Percentiles rank a stretch among this genome's conserved stretches.
Conservation (phyloP, 2,888 invertebrate species). For the Eledona agricola region DNA sequence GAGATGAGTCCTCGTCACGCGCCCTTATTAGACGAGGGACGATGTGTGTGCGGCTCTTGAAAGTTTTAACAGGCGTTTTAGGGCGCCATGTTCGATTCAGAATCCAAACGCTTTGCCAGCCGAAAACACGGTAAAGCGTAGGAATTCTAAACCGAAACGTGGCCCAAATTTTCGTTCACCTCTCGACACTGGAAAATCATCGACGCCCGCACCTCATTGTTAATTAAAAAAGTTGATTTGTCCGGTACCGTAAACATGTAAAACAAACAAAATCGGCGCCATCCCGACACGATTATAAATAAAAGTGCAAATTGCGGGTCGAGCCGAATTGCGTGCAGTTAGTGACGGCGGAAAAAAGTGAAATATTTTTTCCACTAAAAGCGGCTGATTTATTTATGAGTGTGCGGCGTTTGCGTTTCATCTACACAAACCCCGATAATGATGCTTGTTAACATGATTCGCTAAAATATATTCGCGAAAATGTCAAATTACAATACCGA, state of each 20-base stretch:
- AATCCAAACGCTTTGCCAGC: conserved; percentile 96
- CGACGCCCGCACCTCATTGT: conserved; percentile 1
- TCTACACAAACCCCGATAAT: too few relatives aligned
- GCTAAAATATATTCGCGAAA: too few relatives aligned
- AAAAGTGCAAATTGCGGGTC: too few relatives aligned
- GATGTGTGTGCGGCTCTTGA: conserved; percentile 20
- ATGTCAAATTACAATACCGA: too few relatives aligned
- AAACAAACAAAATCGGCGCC: conserved; percentile 19
- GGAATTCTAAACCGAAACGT: conserved; percentile 90
- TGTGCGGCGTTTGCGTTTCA: too few relatives aligned
- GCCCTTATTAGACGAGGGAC: conserved; percentile 27
- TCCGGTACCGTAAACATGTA: conserved; percentile 9
- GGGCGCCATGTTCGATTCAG: conserved; percentile 72
- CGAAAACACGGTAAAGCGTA: conserved; percentile 87
- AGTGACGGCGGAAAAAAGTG: too few relatives aligned
- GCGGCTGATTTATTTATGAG: too few relatives aligned
- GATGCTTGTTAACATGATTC: too few relatives aligned
- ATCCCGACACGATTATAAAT: conserved; percentile 18
- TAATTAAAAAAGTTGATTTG: conserved; percentile 28
- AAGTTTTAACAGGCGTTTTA: conserved; percentile 20
- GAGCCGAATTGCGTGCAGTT: too few relatives aligned
- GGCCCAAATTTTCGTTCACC: too few relatives aligned
- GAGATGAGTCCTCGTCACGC: conserved; percentile 29
- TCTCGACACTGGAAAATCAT: not conserved
- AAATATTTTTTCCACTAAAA: too few relatives aligned